A percentile compares a stretch with the other conserved stretches of the same genome.
Evolutionary conservation across 1,140 invertebrate genomes (phyloP).

Genomic region (Aphelenchoides besseyi): DNA sequence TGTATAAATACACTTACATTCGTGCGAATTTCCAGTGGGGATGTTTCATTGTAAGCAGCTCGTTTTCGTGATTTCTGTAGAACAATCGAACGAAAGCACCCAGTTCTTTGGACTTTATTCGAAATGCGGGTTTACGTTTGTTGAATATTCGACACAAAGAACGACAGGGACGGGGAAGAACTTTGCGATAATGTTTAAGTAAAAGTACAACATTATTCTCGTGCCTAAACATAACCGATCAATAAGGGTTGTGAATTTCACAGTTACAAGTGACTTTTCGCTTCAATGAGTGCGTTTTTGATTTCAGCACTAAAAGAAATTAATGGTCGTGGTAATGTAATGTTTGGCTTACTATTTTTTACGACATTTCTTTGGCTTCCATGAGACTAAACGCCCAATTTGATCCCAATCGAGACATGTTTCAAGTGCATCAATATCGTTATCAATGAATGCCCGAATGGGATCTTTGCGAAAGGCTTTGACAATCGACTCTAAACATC

Average conservation of each 20-base stretch:
- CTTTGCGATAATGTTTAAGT: background rate
- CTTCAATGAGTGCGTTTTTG: background rate
- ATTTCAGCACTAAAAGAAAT: background rate
- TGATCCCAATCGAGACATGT: background rate
- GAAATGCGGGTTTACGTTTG: background rate
- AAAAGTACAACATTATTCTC: background rate
- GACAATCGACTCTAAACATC: background rate
- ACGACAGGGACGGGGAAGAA: background rate
- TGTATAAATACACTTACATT: background rate
- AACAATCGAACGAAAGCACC: background rate
- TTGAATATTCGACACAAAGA: background rate
- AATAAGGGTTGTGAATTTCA: no score
- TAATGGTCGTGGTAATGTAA: no score
- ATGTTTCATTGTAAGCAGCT: background rate
- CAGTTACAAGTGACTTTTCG: background rate
- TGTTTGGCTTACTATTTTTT: no score
- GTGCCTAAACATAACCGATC: no score
- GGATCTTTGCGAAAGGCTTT: constrained; percentile 10
- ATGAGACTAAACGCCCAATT: background rate
- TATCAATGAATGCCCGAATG: background rate
- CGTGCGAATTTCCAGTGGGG: background rate
- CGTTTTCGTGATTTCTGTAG: background rate
- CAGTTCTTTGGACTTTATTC: background rate
- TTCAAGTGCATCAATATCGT: background rate
- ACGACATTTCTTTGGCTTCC: background rate